Conservation (phyloP, 1,140 invertebrate genomes). For the Lutraria rhynchaena region DNA sequence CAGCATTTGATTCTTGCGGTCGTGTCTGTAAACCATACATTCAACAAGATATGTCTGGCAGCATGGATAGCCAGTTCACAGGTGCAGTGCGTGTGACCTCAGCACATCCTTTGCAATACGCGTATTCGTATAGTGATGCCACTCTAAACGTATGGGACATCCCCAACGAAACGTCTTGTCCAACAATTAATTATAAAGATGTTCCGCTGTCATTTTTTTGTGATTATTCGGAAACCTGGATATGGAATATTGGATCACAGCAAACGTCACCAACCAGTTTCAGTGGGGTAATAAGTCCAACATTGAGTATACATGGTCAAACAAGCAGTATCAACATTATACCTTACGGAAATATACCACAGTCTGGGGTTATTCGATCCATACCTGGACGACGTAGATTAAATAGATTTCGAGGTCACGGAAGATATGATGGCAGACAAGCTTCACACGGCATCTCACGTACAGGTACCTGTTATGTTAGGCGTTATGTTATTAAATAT, state of each 20-base stretch:
- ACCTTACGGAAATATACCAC: too few relatives aligned
- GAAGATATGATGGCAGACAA: too few relatives aligned
- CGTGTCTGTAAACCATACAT: conserved; percentile 62
- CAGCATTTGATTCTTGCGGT: conserved; percentile 65
- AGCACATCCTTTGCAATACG: conserved; percentile 49
- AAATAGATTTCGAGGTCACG: too few relatives aligned
- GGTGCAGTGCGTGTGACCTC: conserved; percentile 58
- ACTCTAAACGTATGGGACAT: conserved; percentile 58
- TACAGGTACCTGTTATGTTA: too few relatives aligned
- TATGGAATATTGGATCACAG: conserved; percentile 47
- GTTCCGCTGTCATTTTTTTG: conserved; percentile 64
- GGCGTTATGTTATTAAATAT: too few relatives aligned
- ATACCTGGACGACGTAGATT: too few relatives aligned
- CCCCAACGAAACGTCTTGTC: conserved; percentile 51
- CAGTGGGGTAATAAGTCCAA: too few relatives aligned
- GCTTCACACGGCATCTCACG: too few relatives aligned
- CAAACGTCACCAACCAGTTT: too few relatives aligned
- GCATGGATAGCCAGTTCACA: conserved; percentile 46
- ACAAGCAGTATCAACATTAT: too few relatives aligned
- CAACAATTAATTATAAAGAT: conserved; percentile 46
- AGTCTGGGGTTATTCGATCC: too few relatives aligned
- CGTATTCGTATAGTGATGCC: conserved; percentile 56
- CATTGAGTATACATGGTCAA: too few relatives aligned
- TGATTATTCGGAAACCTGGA: conserved; percentile 62
- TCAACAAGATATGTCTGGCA: conserved; percentile 8